Percentiles rank a stretch among this genome's conserved stretches.
phyloP scores from a whole-genome alignment of 2,797 vertebrate species.

The Hypotaenidia okinawae region DNA sequence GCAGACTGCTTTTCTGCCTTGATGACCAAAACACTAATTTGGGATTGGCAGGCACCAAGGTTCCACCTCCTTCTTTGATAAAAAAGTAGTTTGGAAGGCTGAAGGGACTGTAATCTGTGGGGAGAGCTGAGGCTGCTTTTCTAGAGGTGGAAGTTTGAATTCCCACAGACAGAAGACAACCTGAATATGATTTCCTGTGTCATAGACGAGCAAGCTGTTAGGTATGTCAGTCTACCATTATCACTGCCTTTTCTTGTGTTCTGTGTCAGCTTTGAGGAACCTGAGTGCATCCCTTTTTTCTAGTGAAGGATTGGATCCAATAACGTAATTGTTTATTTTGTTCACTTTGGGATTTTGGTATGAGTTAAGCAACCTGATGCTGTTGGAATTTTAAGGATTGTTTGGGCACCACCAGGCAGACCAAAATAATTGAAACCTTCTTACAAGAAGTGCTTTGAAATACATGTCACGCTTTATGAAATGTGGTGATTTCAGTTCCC shows the following conservation, averaged over 20 bases:
- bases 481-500: background rate
- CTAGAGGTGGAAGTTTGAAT: background rate
- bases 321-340: background rate
- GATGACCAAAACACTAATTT: background rate
- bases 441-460: background rate
- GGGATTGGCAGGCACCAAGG: background rate
- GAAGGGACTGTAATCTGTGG: background rate
- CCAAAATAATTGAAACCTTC: background rate
- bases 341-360: background rate
- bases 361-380: background rate
- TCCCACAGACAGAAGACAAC: background rate
- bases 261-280: background rate
- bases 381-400: background rate
- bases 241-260: background rate
- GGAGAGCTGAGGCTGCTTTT: background rate
- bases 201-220: background rate
- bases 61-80: background rate
- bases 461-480: background rate
- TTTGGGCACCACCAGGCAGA: background rate
- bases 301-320: background rate
- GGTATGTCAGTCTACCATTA: background rate
- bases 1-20: background rate
- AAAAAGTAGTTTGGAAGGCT: background rate
- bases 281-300: background rate
- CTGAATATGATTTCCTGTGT: background rate